Evolutionary conservation across 2,113 vertebrate genomes (phyloP), one percentile per base, ranked within the genome.

Genomic region (Silurus meridionalis): DNA sequence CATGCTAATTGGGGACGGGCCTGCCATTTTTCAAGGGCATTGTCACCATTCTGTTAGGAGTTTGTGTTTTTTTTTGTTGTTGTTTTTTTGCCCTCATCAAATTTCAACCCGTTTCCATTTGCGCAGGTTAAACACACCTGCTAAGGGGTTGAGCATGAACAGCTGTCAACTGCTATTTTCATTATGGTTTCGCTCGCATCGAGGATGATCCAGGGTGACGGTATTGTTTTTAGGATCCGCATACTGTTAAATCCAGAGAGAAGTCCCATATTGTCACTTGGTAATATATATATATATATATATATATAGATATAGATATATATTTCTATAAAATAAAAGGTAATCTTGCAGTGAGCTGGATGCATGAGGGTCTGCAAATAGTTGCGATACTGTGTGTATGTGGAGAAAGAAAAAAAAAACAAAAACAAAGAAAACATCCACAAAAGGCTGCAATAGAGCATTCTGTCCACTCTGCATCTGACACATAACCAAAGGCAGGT

Each of bases 41-140:
- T 15, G 71, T 75, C 66, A 57, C 48, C 71, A 75, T 82, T 82
- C 79, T 63, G 57, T 72, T 74, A 11, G 28, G 13, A 52, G 37
- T 37, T 37, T 37, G 37, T 37, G 37, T 37, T 37, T 37, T 37
- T 37, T 37, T 37, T 37, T 37, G 37, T 37, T 37, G 37, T 37
- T 37, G 37, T 37, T 71, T 55, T 67, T 46, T 25, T n/a, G 37
- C 48, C 23, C 71, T 61, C 60, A 77, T 86, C 77, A 64, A 64
- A 86, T 82, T 83, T 82, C 71, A 82, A 46, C 25, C 77, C 61
- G 52, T 71, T 66, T 86, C 60, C 80, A 82, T 86, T 86, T 83
- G 85, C 46, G 63, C 85, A 83, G 85, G 85, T 86, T 82, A 86
- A 86, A 86, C 80, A 82, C 85, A 86, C 69, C 80, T 83, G 85